phyloP scores from a whole-genome alignment of 2,113 vertebrate species.

The Hydropotes inermis region DNA sequence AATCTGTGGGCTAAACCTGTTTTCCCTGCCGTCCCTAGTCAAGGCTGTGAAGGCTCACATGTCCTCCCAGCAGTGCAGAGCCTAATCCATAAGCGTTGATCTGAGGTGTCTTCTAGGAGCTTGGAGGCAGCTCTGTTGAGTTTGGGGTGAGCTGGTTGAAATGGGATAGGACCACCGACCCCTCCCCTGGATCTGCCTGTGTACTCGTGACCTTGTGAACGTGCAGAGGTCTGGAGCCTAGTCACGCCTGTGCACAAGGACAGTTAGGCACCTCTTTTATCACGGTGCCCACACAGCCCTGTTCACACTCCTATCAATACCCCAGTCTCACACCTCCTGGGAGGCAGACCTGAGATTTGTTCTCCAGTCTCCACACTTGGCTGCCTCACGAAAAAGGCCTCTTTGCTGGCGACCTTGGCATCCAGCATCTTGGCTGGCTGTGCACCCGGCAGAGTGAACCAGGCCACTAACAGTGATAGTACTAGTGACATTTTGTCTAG shows the following conservation, averaged over 20 bases:
- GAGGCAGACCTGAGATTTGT: not conserved
- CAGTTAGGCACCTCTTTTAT: not conserved
- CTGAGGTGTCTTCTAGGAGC: not conserved
- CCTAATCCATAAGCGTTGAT: not conserved
- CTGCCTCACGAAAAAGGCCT: not conserved
- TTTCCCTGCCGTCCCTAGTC: not conserved
- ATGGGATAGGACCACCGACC: not conserved
- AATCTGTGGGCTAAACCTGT: not conserved
- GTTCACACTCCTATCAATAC: fast-evolving
- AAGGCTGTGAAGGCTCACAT: not conserved
- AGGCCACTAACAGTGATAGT: not conserved
- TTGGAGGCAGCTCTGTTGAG: not conserved
- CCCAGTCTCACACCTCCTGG: not conserved
- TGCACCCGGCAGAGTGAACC: not conserved
- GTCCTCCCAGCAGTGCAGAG: not conserved
- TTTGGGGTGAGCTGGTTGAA: not conserved
- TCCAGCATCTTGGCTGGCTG: not conserved
- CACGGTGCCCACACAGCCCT: fast-evolving
- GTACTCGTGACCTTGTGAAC: not conserved
- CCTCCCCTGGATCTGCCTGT: not conserved
- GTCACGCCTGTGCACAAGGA: not conserved
- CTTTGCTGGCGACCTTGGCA: not conserved
- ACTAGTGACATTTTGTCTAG: not conserved
- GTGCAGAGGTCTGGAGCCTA: not conserved
- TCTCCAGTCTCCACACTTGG: not conserved